Base-by-base conservation (phyloP, 2,797 vertebrate genomes). In the Loriculus beryllinus region DNA sequence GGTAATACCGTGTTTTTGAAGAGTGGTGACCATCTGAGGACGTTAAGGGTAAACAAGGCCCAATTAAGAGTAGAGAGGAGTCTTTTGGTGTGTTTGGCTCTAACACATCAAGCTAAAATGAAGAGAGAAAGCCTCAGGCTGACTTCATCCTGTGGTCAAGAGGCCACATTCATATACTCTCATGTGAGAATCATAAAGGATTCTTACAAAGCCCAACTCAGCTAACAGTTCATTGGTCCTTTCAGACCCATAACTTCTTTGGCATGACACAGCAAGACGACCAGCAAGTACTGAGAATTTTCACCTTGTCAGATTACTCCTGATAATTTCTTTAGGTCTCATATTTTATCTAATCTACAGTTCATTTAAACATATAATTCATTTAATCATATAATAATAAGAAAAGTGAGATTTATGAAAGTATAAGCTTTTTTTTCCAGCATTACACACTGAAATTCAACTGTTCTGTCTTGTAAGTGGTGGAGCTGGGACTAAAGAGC, bases 151-250 rank as follows among this genome's bases (percentile, higher is more conserved):
- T 40, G 13, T 63, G 39, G 43, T 62, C 42, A 49, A 65, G 68
- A 69, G 64, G 59, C 23, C n/a, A 49, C 22, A 8, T 19, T 23
- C 0, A 0, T 19, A 3, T 11, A 14, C 2, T 42, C 4, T 84
- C 9, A 6, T 22, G 25, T 43, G 5, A 59, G 12, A 82, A 57
- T 45, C 12, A 48, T 60, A 86, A 37, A 1, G 3, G 39, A 57
- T 54, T 65, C 33, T 87, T 76, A 39, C 12, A 13, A 84, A 76
- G 17, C 9, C 29, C 42, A 69, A 2, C 25, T 68, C 51, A 8
- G 0, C 9, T 25, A 54, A 31, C 29, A 82, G 40, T n/a, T 71
- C 26, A 19, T 63, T 74, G 19, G 21, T 75, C 9, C 45, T 75
- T 86, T 65, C 63, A 54, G 86, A 54, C 8, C 6, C 19, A 9